Base-by-base conservation (phyloP, 2,888 invertebrate genomes). In the Dryocosmus kuriphilus region DNA sequence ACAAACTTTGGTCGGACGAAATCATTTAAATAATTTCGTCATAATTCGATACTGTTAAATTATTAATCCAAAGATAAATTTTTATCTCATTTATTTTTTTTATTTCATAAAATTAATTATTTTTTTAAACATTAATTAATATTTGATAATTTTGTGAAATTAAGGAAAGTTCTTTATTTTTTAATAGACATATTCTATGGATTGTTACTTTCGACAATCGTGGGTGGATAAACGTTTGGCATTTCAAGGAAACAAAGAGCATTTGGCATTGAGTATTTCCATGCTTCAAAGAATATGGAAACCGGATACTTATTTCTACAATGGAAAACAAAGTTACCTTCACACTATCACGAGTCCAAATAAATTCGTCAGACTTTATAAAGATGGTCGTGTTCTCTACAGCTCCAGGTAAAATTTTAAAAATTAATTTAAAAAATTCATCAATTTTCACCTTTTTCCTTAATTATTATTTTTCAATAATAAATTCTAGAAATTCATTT, bases 271-370 rank as follows among this genome's bases (percentile, higher is more conserved):
- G 82, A 96, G 95, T 88, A 96, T 96, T 87, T 95, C 95, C 78
- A 96, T 97, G 95, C 92, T 97, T 89, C 94, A 95, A 79, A 93
- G 94, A 88, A 96, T 97, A 85, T 97, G 97, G 97, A 96, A 96
- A 89, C 97, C 97, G 5, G 97, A 97, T 92, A 97, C 97, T 16
- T 97, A 95, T 90, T 96, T 96, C 90, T 95, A 95, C 92, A 97
- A 97, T 89, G 96, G 96, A 78, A 96, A 96, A 90, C 95, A 95
- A 84, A 96, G 96, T 82, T 96, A 96, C 91, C 93, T 97, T 77
- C 97, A 97, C 92, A 96, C 95, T 79, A 96, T 97, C 86, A 96
- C 97, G 19, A 95, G 95, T 27, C 96, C 96, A n/a, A 97, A 97
- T 91, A 96, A 96, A 91, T 96, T 97, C 89, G 95, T 97, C 57